Conservation (phyloP, 2,888 invertebrate species). For the Pecten maximus region DNA sequence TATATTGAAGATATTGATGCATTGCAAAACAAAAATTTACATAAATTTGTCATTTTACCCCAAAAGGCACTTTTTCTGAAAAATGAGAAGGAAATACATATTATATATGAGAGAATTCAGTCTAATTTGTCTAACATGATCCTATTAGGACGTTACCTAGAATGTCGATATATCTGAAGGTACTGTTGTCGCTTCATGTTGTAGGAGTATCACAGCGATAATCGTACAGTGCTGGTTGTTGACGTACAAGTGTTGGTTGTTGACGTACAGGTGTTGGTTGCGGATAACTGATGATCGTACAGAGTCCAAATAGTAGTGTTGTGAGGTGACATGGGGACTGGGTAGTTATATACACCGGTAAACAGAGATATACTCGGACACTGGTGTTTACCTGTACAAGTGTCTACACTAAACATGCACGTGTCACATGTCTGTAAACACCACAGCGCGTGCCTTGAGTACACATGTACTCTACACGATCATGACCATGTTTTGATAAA, state of each 20-base stretch:
- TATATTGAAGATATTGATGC: no score
- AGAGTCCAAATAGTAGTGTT: neutral
- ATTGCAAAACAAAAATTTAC: no score
- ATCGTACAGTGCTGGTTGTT: neutral
- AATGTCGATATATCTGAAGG: neutral
- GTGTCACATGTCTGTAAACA: neutral
- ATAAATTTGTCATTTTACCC: no score
- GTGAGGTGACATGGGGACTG: neutral
- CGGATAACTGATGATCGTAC: no score
- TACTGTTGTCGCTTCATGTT: neutral
- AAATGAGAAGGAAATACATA: no score
- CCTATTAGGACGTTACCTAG: neutral
- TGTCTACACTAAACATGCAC: neutral
- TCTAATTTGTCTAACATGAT: no score
- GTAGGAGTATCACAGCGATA: neutral
- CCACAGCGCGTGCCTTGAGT: neutral
- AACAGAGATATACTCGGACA: neutral
- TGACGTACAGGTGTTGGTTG: no score
- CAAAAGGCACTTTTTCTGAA: no score
- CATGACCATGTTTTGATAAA: neutral
- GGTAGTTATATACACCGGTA: neutral
- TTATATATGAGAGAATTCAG: no score
- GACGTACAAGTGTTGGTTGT: neutral
- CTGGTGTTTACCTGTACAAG: neutral
- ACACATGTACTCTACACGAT: neutral